These are phyloP conservation scores for Microplitis manilae DNA, from an alignment of 2,888 invertebrate genomes.

Conservation along the genomic window DNA sequence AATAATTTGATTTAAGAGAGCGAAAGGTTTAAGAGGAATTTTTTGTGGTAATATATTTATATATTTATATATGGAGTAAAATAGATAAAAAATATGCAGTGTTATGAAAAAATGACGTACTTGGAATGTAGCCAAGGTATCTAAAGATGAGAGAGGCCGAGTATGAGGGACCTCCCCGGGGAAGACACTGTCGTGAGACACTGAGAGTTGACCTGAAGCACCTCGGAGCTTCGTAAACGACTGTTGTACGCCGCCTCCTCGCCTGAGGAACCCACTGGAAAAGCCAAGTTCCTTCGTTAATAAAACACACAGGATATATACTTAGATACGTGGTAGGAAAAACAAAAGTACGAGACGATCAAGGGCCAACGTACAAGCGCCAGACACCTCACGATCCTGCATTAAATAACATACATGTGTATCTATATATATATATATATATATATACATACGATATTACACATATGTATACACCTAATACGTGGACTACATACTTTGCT, in stretches of 20 bases:
- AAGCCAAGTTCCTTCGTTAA: constrained; percentile 43
- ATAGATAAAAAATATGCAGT: neutral
- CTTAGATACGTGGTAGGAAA: neutral
- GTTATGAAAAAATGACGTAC: constrained; percentile 53
- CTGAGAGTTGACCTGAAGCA: constrained; percentile 78
- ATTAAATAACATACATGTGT: neutral
- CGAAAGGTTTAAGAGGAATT: constrained; percentile 24
- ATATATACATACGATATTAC: constrained; percentile 13
- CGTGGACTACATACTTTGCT: neutral
- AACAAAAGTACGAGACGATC: constrained; percentile 14
- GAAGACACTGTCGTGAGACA: constrained; percentile 94
- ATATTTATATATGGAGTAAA: neutral
- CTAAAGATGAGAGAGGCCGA: constrained; percentile 66
- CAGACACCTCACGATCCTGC: constrained; percentile 4
- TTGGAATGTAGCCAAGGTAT: constrained; percentile 66
- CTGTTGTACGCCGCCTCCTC: constrained; percentile 60
- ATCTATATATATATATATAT: neutral
- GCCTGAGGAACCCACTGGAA: constrained; percentile 64
- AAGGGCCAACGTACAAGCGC: constrained; percentile 6
- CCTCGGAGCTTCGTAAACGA: constrained; percentile 66
- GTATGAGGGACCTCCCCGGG: constrained; percentile 77
- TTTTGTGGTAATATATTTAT: neutral
- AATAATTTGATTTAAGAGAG: neutral
- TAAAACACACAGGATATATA: constrained; percentile 28
- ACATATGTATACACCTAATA: constrained; percentile 15